Conservation (phyloP, 2,888 invertebrate genomes). For the Sarcophaga rosellei region DNA sequence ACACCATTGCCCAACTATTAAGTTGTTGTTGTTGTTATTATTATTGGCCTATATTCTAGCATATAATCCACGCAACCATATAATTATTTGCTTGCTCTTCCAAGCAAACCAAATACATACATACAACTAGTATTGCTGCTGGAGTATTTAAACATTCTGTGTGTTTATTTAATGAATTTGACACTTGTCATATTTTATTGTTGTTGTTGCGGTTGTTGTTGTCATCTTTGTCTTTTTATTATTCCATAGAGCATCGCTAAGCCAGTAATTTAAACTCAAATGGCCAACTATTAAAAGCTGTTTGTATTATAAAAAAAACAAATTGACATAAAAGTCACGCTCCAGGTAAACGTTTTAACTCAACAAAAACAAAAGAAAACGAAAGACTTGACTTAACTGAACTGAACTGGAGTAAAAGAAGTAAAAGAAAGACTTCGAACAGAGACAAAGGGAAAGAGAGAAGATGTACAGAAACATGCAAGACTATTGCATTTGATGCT, state of each 20-base stretch:
- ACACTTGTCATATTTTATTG: neutral
- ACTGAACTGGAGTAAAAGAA: neutral
- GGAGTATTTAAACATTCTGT: neutral
- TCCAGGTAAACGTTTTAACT: slow-evolving; percentile 43
- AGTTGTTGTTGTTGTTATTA: neutral
- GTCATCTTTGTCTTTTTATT: neutral
- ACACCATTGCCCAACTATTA: neutral
- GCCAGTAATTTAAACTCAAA: slow-evolving; percentile 44
- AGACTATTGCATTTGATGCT: slow-evolving; percentile 3
- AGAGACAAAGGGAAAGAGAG: neutral
- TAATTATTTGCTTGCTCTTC: neutral
- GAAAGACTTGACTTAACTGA: neutral
- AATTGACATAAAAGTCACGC: slow-evolving; percentile 67
- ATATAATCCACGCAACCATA: neutral
- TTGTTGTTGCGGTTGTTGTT: neutral
- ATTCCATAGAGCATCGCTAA: neutral
- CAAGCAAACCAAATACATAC: no score
- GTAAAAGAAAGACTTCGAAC: neutral
- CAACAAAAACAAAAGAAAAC: neutral
- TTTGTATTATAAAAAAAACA: slow-evolving; percentile 9
- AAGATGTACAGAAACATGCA: neutral
- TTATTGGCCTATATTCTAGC: neutral
- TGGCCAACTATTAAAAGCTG: slow-evolving; percentile 36
- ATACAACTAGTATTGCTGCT: neutral
- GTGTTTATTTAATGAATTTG: neutral